Base-by-base conservation (phyloP, 1,140 invertebrate species). In the Homalodisca vitripennis region DNA sequence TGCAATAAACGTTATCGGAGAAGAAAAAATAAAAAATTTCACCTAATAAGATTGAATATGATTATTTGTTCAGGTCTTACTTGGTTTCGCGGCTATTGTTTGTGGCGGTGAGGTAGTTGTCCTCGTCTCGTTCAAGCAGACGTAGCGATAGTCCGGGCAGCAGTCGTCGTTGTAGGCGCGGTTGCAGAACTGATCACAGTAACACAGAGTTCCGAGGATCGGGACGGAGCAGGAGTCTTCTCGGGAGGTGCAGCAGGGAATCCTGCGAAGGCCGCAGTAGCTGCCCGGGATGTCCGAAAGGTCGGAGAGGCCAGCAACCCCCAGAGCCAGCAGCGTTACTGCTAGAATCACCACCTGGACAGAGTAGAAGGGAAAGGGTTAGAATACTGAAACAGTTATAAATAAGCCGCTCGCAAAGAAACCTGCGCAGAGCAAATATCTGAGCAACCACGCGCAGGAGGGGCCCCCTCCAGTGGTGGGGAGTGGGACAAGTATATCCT, bases 111-210 rank as follows among this genome's bases (percentile, higher is more conserved):
- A 26, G 34, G 48, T 1, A 70, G 70, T 0, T 75, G 69, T 17
- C 67, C 51, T 0, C 79, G 74, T 53, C 20, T n/a, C 29, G 81
- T 76, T 13, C 87, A 82, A 80, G 77, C 94, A 97, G 57, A 86
- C 84, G 0, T 81, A 81, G 78, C 82, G 86, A 78, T 89, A 97
- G 79, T 98, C 95, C 0, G 94, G 94, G 78, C 95, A 97, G 77
- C 94, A 97, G 76, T 94, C 92, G 41, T 88, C 85, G 76, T 84
- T 80, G 13, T 78, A 47, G 1, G 48, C 14, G 57, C 87, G 80
- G 73, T 94, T 88, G 81, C 95, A 98, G 81, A 97, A 97, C 72
- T 92, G 84, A 80, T 98, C 95, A 77, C 95, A 98, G 79, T 98
- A 97, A 79, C 95, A 98, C 1, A 92, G 76, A 0, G 93, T 94